A percentile compares a stretch with the other conserved stretches of the same genome.
Evolutionary conservation across 1,140 invertebrate genomes (phyloP).

Genomic region (Intoshia linei): DNA sequence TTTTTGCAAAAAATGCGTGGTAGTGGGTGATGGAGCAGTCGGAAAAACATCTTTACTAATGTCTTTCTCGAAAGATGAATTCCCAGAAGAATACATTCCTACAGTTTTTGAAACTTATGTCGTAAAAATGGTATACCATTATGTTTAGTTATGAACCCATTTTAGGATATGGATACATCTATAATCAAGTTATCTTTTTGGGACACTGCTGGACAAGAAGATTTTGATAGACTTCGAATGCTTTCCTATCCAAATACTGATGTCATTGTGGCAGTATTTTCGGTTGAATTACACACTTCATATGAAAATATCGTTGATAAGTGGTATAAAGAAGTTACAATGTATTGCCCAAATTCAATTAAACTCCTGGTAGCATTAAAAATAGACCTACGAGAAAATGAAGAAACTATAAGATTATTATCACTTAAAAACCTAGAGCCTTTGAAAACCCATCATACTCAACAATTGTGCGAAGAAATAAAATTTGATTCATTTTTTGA

Average conservation of each 20-base stretch:
- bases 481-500: constrained; percentile 1
- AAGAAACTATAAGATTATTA: not conserved
- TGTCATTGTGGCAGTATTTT: not conserved
- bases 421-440: not conserved
- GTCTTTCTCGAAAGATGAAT: constrained; percentile 76
- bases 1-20: constrained; percentile 88
- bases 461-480: not conserved
- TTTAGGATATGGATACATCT: too few species aligned
- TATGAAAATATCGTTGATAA: not conserved
- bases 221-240: constrained; percentile 61
- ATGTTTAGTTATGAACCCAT: too few species aligned
- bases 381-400: constrained; percentile 4
- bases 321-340: constrained; percentile 1
- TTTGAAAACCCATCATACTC: not conserved
- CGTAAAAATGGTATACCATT: constrained; percentile 42
- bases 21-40: constrained; percentile 78
- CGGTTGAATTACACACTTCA: not conserved
- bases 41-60: constrained; percentile 76
- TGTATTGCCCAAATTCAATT: constrained; percentile 2
- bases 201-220: constrained; percentile 93
- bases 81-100: constrained; percentile 73
- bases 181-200: too few species aligned
- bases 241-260: not conserved
- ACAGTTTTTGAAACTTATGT: constrained; percentile 87
- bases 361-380: constrained; percentile 5